Evolutionary conservation across 2,113 vertebrate genomes (phyloP).

Genomic region (Hymenochirus boettgeri): DNA sequence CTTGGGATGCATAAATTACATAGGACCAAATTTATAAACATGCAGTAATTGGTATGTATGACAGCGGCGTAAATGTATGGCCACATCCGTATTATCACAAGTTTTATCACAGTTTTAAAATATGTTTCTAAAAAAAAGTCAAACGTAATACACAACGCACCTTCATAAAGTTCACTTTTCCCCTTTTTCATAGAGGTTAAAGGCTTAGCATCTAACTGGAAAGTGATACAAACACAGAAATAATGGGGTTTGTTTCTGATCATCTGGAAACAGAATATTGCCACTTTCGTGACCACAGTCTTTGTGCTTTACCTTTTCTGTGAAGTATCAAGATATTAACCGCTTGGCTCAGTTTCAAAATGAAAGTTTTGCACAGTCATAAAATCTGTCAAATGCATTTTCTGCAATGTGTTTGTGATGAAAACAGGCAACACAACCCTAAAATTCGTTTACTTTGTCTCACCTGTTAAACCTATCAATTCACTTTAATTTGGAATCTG

Average conservation of each 20-base stretch:
- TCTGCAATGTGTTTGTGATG: conserved; percentile 31
- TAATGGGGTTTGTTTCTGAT: not conserved
- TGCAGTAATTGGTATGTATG: too few relatives aligned
- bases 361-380: conserved; percentile 28
- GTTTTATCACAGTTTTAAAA: too few relatives aligned
- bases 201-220: too few relatives aligned
- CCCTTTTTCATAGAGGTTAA: too few relatives aligned
- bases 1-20: too few relatives aligned
- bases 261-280: not conserved
- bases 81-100: too few relatives aligned
- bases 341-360: conserved; percentile 20
- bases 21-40: too few relatives aligned
- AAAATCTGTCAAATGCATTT: conserved; percentile 39
- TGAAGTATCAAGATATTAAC: conserved; percentile 25
- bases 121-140: too few relatives aligned
- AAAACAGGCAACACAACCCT: conserved; percentile 24
- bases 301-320: not conserved
- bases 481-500: conserved; percentile 73
- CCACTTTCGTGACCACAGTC: not conserved
- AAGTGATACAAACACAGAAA: not conserved
- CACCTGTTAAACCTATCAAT: conserved; percentile 71
- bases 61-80: too few relatives aligned
- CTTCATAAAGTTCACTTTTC: too few relatives aligned
- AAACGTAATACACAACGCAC: too few relatives aligned
- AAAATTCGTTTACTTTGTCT: conserved; percentile 37